A percentile compares a stretch with the other conserved stretches of the same genome.
phyloP scores from a whole-genome alignment of 2,888 invertebrate species.

The Marasmarcha lunaedactyla region DNA sequence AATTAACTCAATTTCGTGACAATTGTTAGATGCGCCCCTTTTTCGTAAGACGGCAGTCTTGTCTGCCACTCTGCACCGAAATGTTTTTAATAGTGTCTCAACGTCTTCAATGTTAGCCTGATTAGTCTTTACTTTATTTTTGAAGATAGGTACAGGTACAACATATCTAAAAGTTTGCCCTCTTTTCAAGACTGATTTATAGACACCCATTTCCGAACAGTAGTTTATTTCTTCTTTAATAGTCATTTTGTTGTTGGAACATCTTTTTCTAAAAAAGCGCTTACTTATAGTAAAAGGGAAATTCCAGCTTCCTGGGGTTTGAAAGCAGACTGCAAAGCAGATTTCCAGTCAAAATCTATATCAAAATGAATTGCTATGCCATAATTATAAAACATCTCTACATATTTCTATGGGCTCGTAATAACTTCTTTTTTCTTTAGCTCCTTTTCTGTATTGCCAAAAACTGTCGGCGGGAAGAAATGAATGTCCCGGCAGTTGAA shows the following conservation, averaged over 20 bases:
- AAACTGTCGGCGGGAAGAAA: constrained; percentile 23
- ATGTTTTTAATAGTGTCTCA: background rate
- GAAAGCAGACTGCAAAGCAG: background rate
- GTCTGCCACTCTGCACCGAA: too few relatives aligned
- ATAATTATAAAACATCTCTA: constrained; percentile 3
- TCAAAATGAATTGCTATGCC: constrained; percentile 5
- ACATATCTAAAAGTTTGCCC: constrained; percentile 5
- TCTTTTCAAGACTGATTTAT: constrained; percentile 4
- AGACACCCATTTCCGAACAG: constrained; percentile 2
- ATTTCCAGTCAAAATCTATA: constrained; percentile 4
- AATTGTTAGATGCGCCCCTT: too few relatives aligned
- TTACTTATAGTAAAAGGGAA: constrained; percentile 4
- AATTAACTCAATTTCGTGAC: too few relatives aligned
- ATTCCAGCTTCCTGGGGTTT: constrained; percentile 5
- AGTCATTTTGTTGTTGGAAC: constrained; percentile 3
- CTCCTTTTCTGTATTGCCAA: constrained; percentile 14
- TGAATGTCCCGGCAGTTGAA: constrained; percentile 21
- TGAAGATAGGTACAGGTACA: constrained; percentile 3
- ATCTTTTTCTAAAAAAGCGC: constrained; percentile 4
- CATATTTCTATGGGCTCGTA: constrained; percentile 3
- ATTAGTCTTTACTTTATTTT: constrained; percentile 4
- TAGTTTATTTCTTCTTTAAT: constrained; percentile 5
- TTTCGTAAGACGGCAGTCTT: too few relatives aligned
- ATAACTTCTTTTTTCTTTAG: constrained; percentile 1
- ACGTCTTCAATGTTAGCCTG: constrained; percentile 3